phyloP scores from a whole-genome alignment of 2,888 invertebrate species.

The Leptinotarsa juncta region DNA sequence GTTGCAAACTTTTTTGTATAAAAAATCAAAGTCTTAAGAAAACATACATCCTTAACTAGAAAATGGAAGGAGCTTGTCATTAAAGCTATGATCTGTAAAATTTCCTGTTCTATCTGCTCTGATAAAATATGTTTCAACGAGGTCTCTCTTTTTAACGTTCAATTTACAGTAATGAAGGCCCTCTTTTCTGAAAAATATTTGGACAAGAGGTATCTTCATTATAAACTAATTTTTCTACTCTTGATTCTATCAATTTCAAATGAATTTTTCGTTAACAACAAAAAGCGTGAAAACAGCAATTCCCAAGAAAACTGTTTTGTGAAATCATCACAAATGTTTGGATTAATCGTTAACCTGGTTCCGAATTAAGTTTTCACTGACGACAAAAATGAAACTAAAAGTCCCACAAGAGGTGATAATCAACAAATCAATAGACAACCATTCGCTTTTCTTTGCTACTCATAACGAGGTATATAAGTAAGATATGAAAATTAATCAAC shows the following conservation, averaged over 20 bases:
- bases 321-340: slow-evolving; percentile 6
- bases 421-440: slow-evolving; percentile 23
- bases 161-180: no score
- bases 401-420: slow-evolving; percentile 28
- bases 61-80: no score
- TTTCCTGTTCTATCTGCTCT: no score
- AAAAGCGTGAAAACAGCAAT: neutral
- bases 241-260: neutral
- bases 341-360: slow-evolving; percentile 11
- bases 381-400: slow-evolving; percentile 30
- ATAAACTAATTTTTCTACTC: no score
- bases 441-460: slow-evolving; percentile 23
- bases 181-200: neutral
- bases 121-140: no score
- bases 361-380: slow-evolving; percentile 15
- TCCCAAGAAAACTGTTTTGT: neutral
- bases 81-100: no score
- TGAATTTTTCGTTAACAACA: neutral
- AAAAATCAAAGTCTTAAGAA: no score
- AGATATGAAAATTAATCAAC: neutral
- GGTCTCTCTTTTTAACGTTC: no score
- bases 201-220: no score
- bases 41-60: no score
- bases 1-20: no score
- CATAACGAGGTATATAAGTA: slow-evolving; percentile 27